phyloP scores from a whole-genome alignment of 2,113 vertebrate species.

The Neodontobutis hainanensis region DNA sequence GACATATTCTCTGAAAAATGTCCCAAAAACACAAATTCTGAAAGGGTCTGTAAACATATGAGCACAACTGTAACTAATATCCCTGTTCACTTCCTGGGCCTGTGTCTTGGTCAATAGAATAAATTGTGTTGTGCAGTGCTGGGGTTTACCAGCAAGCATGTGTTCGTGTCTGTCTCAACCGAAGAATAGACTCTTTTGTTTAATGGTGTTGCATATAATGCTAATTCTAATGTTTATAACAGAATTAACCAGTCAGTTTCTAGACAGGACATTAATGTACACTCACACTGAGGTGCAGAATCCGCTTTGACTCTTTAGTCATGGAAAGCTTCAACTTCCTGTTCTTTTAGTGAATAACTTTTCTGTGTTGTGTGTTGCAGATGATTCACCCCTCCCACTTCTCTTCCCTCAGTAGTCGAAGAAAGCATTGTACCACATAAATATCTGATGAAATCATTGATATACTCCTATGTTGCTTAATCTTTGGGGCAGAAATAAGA shows the following conservation, averaged over 20 bases:
- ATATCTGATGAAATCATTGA: conserved; percentile 38
- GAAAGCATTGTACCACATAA: conserved; percentile 32
- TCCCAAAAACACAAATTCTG: too few relatives aligned
- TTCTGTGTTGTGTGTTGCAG: not conserved
- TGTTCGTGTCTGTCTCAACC: conserved; percentile 19
- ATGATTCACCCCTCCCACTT: not conserved
- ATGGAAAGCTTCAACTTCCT: conserved; percentile 13
- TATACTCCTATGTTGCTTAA: conserved; percentile 11
- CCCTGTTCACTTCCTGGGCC: conserved; percentile 7
- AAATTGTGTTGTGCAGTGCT: conserved; percentile 49
- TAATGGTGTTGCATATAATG: conserved; percentile 23
- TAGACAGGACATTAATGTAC: not conserved
- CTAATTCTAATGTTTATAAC: conserved; percentile 3
- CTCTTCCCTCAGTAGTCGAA: not conserved
- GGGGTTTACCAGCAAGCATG: conserved; percentile 49
- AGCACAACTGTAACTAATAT: conserved; percentile 28
- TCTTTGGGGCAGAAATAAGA: not conserved
- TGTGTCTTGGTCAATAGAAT: conserved; percentile 48
- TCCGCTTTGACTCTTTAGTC: conserved; percentile 2
- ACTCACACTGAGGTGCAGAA: not conserved
- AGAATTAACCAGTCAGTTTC: not conserved
- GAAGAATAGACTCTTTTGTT: conserved; percentile 65
- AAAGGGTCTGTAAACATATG: too few relatives aligned
- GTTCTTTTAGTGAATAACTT: conserved; percentile 17
- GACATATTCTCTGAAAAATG: too few relatives aligned